A percentile compares a stretch with the other conserved stretches of the same genome.
Conservation (phyloP, 2,888 invertebrate species). For the Blastobasis lacticolella region DNA sequence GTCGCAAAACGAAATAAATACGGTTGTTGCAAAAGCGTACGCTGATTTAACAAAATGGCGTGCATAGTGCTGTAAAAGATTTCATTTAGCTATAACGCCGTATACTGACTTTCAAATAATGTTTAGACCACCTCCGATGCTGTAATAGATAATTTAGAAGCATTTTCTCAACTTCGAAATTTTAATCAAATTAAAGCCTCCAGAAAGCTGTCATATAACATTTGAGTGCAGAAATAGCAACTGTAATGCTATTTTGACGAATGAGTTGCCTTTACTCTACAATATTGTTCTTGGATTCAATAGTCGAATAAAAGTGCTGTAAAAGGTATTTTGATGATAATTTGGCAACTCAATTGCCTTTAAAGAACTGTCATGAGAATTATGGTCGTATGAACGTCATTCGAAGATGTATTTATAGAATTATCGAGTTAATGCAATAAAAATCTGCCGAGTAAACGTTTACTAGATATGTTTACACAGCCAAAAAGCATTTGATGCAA, state of each 20-base stretch:
- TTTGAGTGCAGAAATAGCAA: constrained; percentile 2
- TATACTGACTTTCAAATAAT: constrained; percentile 2
- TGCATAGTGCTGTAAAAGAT: too few species aligned
- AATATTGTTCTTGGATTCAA: constrained; percentile 1
- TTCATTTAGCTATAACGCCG: constrained; percentile 1
- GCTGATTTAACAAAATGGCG: background rate
- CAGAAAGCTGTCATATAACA: constrained; percentile 2
- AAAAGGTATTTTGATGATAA: too few species aligned
- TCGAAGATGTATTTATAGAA: too few species aligned
- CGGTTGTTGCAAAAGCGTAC: background rate
- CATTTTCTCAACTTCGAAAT: constrained; percentile 3
- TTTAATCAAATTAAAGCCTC: constrained; percentile 1
- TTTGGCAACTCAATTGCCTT: too few species aligned
- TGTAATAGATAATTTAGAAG: constrained; percentile 2
- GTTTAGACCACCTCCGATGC: constrained; percentile 3
- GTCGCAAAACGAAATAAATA: background rate
- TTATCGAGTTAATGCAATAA: constrained; percentile 2
- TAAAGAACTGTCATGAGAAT: too few species aligned
- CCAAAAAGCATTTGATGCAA: background rate
- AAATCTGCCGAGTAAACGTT: constrained; percentile 3
- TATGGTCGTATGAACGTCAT: too few species aligned
- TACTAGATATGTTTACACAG: background rate
- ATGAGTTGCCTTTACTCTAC: constrained; percentile 1
- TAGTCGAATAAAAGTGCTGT: constrained; percentile 1
- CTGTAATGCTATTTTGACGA: constrained; percentile 2